Percentiles rank a stretch among this genome's conserved stretches.
Conservation (phyloP, 2,113 vertebrate species). For the Microcebus tavaratra region DNA sequence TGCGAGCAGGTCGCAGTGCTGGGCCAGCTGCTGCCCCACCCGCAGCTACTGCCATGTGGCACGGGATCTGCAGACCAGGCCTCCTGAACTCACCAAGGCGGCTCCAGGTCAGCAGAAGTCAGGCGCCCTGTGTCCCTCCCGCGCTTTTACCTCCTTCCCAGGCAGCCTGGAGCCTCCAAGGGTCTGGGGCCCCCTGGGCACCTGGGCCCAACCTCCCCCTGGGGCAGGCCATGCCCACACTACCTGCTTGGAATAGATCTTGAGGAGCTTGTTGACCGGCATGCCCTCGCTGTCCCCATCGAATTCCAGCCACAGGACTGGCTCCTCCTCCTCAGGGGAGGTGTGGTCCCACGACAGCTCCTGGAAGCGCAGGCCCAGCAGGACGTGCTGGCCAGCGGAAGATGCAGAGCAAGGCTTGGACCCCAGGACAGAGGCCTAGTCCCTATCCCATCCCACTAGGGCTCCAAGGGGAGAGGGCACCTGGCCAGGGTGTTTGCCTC, state of each 20-base stretch:
- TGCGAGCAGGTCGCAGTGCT: rapidly evolving
- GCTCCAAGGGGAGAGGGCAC: neutral
- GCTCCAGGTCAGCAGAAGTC: neutral
- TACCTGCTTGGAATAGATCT: conserved; percentile 95
- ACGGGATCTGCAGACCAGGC: neutral
- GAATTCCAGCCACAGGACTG: conserved; percentile 94
- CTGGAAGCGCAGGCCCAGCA: conserved; percentile 86
- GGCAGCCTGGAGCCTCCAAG: neutral
- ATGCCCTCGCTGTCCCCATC: conserved; percentile 92
- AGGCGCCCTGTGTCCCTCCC: neutral
- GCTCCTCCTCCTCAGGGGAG: conserved; percentile 89
- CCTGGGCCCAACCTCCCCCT: too few relatives aligned
- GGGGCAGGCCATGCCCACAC: rapidly evolving
- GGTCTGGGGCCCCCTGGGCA: neutral
- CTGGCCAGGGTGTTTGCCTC: neutral
- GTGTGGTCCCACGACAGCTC: conserved; percentile 95
- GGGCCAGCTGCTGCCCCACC: neutral
- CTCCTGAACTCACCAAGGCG: rapidly evolving
- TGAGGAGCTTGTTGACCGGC: conserved; percentile 92
- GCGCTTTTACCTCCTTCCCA: neutral
- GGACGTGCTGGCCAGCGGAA: conserved; percentile 53
- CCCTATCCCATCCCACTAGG: rapidly evolving
- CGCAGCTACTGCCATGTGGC: neutral
- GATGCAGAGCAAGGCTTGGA: neutral
- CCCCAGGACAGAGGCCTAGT: neutral